phyloP scores from a whole-genome alignment of 2,888 invertebrate genomes.

The Ormia ochracea region DNA sequence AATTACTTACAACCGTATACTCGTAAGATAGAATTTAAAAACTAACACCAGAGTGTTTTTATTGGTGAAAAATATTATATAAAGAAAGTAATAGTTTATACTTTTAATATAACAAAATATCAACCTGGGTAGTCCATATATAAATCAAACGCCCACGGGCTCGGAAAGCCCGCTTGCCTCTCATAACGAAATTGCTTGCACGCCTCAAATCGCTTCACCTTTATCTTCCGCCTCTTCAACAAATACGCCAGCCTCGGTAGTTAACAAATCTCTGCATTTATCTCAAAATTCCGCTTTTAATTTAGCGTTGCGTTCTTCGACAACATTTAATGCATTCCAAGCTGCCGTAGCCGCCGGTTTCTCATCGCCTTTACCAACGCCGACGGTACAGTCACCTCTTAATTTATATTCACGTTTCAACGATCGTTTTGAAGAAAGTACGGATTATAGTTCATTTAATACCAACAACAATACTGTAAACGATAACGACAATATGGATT shows the following conservation, averaged over 20 bases:
- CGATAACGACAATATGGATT: slow-evolving; percentile 71
- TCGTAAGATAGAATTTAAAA: not conserved
- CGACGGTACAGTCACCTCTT: slow-evolving; percentile 44
- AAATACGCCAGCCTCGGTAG: slow-evolving; percentile 45
- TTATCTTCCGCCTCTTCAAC: slow-evolving; percentile 49
- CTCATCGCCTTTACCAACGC: slow-evolving; percentile 46
- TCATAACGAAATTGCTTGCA: slow-evolving; percentile 21
- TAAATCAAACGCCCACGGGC: slow-evolving; percentile 74
- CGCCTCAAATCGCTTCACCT: slow-evolving; percentile 34
- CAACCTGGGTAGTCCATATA: slow-evolving; percentile 77
- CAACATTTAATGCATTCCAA: slow-evolving; percentile 61
- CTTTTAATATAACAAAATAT: slow-evolving; percentile 14
- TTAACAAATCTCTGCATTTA: slow-evolving; percentile 70
- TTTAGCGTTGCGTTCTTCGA: slow-evolving; percentile 68
- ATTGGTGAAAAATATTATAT: not conserved
- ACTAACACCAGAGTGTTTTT: not conserved
- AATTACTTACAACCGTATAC: not conserved
- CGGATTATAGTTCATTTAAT: slow-evolving; percentile 53
- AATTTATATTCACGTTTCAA: slow-evolving; percentile 44
- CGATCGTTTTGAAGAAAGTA: slow-evolving; percentile 63
- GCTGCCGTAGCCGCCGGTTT: slow-evolving; percentile 65
- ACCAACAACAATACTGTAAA: slow-evolving; percentile 58
- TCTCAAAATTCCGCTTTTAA: slow-evolving; percentile 75
- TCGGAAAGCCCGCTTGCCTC: slow-evolving; percentile 70
- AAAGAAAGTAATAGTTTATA: not conserved